Conservation (phyloP, 1,140 invertebrate genomes). For the Tachypleus tridentatus region DNA sequence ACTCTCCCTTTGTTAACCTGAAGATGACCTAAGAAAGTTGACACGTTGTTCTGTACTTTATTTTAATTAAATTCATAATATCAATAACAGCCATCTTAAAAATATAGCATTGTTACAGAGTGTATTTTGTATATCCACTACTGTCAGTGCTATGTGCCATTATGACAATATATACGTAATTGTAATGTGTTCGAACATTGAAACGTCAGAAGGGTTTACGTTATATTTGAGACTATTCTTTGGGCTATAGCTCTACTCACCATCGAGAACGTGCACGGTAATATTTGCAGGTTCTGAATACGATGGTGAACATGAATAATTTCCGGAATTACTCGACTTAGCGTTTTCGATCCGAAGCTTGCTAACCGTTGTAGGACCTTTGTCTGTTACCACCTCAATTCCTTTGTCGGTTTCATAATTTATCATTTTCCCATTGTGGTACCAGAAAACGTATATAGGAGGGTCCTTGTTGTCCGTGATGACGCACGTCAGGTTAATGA, state of each 20-base stretch:
- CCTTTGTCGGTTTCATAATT: slow-evolving; percentile 22
- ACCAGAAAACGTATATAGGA: slow-evolving; percentile 82
- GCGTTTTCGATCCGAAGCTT: slow-evolving; percentile 14
- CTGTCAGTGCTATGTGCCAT: too few relatives aligned
- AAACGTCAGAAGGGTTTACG: too few relatives aligned
- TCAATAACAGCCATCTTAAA: too few relatives aligned
- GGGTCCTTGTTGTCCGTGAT: slow-evolving; percentile 78
- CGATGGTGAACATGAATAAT: slow-evolving; percentile 74
- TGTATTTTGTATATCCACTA: too few relatives aligned
- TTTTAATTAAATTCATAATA: too few relatives aligned
- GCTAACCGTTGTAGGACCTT: slow-evolving; percentile 12
- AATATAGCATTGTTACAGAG: too few relatives aligned
- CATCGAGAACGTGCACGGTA: slow-evolving; percentile 67
- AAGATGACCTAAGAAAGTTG: too few relatives aligned
- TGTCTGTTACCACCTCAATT: slow-evolving; percentile 13
- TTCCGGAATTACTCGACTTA: slow-evolving; percentile 52
- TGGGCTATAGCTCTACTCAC: slow-evolving; percentile 39
- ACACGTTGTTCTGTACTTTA: too few relatives aligned
- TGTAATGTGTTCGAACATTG: too few relatives aligned
- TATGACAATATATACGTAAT: too few relatives aligned
- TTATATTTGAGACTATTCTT: too few relatives aligned
- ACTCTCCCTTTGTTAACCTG: too few relatives aligned
- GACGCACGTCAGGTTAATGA: slow-evolving; percentile 85
- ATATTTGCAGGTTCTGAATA: slow-evolving; percentile 60
- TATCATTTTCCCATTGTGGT: slow-evolving; percentile 41